These are phyloP conservation scores for Triplophysa yarkandensis DNA, from an alignment of 2,797 vertebrate genomes.

Conservation along the genomic window DNA sequence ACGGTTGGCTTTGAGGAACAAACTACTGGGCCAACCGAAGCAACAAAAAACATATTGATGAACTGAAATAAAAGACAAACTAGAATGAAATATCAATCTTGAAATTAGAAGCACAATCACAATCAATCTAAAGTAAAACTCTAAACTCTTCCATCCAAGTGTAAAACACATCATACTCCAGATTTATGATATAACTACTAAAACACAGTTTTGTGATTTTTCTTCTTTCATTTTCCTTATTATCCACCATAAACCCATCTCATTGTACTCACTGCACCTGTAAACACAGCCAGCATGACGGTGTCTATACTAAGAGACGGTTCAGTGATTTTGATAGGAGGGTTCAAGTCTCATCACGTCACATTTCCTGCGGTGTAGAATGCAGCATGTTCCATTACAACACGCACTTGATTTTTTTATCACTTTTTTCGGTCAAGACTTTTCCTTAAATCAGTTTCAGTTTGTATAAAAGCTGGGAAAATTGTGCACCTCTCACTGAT, in stretches of 20 bases:
- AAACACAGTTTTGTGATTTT: neutral
- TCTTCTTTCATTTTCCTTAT: neutral
- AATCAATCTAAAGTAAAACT: neutral
- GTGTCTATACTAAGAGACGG: constrained; percentile 14
- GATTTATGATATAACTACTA: neutral
- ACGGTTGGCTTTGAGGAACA: neutral
- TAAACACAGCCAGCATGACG: neutral
- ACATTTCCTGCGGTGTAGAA: neutral
- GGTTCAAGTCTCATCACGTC: neutral
- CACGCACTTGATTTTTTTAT: neutral
- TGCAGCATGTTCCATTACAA: constrained; percentile 34
- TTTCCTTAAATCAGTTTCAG: too few relatives aligned
- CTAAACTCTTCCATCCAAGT: neutral
- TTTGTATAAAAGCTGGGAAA: too few relatives aligned
- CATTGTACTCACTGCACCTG: neutral
- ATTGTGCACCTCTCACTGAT: too few relatives aligned
- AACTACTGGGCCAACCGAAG: neutral
- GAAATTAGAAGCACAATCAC: neutral
- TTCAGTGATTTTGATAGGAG: constrained; percentile 5
- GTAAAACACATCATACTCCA: neutral
- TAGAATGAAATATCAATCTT: neutral
- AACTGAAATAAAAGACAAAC: neutral
- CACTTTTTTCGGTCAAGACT: too few relatives aligned
- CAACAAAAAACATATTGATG: neutral
- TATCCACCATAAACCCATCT: constrained; percentile 15